A percentile compares a stretch with the other conserved stretches of the same genome.
Evolutionary conservation across 92 coral and sea anemone species (phyloP).

Genomic region (Muricea muricata): DNA sequence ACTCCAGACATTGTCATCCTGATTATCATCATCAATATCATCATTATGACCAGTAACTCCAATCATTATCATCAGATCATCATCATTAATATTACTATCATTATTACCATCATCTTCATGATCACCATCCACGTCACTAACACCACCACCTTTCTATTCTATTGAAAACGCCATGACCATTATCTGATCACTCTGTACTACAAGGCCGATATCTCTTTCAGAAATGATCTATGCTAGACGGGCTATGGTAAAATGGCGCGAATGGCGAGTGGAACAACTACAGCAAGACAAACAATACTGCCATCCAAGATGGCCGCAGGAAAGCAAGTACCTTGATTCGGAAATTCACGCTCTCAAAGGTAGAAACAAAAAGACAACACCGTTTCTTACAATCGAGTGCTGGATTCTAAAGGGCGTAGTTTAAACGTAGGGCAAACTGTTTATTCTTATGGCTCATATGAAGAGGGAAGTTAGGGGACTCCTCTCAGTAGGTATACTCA

Average conservation of each 20-base stretch:
- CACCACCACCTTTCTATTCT: neutral
- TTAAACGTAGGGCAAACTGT: no score
- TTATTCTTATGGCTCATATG: no score
- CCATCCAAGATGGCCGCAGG: conserved; percentile 39
- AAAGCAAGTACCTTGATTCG: conserved; percentile 6
- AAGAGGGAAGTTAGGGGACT: no score
- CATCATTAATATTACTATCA: neutral
- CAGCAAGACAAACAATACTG: conserved; percentile 6
- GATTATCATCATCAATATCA: neutral
- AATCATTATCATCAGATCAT: neutral
- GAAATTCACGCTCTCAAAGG: conserved; percentile 4
- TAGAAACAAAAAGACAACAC: no score
- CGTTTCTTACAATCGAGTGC: no score
- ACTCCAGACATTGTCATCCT: neutral
- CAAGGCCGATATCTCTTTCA: neutral
- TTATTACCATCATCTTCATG: neutral
- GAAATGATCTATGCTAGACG: neutral
- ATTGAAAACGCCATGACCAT: neutral
- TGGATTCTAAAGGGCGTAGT: no score
- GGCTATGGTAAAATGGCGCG: conserved; percentile 3
- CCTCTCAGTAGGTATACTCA: no score
- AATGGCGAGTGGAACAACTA: conserved; percentile 22
- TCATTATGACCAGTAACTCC: neutral
- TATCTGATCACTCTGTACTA: neutral
- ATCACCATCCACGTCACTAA: neutral